Conservation (phyloP, 1,140 invertebrate species). For the Camponotus pennsylvanicus region DNA sequence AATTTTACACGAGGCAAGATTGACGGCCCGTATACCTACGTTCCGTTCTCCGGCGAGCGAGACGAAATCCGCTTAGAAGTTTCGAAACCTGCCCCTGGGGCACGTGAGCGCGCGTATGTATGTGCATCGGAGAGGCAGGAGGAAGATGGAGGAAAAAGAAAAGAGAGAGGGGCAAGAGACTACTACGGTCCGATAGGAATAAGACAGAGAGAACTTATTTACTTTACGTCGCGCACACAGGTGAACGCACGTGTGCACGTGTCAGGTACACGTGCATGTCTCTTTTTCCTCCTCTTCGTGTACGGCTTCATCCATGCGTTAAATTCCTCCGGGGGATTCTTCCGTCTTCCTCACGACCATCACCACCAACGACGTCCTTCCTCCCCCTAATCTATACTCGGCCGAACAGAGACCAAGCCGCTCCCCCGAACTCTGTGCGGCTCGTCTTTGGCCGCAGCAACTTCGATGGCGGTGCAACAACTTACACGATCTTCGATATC, state of each 20-base stretch:
- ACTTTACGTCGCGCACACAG: slow-evolving; percentile 76
- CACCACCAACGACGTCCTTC: slow-evolving; percentile 13
- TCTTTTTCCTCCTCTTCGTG: slow-evolving; percentile 63
- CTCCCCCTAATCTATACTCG: slow-evolving; percentile 9
- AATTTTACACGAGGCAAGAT: slow-evolving; percentile 75
- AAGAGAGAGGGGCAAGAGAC: not conserved
- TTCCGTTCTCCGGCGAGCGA: slow-evolving; percentile 30
- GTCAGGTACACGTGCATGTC: slow-evolving; percentile 52
- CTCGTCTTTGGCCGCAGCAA: slow-evolving; percentile 37
- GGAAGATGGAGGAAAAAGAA: not conserved
- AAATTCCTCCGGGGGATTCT: slow-evolving; percentile 84
- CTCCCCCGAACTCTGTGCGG: slow-evolving; percentile 25
- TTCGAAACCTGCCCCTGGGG: slow-evolving; percentile 70
- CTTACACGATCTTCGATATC: slow-evolving; percentile 47
- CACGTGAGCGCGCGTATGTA: not conserved
- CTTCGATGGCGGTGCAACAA: slow-evolving; percentile 64
- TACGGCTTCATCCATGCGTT: slow-evolving; percentile 83
- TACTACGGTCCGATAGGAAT: slow-evolving; percentile 18
- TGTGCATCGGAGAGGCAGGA: not conserved
- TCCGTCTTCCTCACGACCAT: slow-evolving; percentile 59
- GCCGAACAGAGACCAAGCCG: slow-evolving; percentile 60
- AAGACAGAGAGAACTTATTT: slow-evolving; percentile 76
- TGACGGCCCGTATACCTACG: slow-evolving; percentile 63
- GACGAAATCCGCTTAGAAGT: slow-evolving; percentile 76
- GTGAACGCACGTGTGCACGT: slow-evolving; percentile 52